phyloP scores from a whole-genome alignment of 2,888 invertebrate species.

The Strigamia crassipes region DNA sequence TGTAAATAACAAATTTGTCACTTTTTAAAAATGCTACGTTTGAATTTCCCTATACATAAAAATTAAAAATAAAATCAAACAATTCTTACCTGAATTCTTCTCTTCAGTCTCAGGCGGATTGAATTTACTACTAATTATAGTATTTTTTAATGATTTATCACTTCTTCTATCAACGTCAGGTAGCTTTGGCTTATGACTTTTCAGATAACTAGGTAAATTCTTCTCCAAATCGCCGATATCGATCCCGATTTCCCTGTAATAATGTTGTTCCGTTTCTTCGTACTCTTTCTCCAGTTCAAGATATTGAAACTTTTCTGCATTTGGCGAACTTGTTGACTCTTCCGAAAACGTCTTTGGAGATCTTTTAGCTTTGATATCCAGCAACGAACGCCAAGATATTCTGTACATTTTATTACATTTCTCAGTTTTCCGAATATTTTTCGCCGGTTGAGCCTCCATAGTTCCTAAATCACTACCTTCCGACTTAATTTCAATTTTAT shows the following conservation, averaged over 20 bases:
- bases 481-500: neutral
- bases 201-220: neutral
- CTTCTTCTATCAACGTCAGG: neutral
- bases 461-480: no score
- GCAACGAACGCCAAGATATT: neutral
- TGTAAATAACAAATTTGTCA: neutral
- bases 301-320: neutral
- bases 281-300: neutral
- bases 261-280: neutral
- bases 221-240: conserved; percentile 17
- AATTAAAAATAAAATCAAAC: neutral
- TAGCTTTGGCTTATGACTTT: neutral
- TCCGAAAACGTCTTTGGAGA: neutral
- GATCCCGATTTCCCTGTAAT: neutral
- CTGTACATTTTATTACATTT: neutral
- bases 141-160: neutral
- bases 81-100: conserved; percentile 6
- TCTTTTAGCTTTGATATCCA: neutral
- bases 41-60: no score
- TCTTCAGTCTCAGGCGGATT: neutral
- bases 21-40: neutral
- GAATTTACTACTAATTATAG: neutral
- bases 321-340: neutral
- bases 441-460: neutral
- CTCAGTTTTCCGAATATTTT: neutral